These are phyloP conservation scores for Ovibos moschatus DNA, from an alignment of 2,113 vertebrate genomes.

Conservation along the genomic window DNA sequence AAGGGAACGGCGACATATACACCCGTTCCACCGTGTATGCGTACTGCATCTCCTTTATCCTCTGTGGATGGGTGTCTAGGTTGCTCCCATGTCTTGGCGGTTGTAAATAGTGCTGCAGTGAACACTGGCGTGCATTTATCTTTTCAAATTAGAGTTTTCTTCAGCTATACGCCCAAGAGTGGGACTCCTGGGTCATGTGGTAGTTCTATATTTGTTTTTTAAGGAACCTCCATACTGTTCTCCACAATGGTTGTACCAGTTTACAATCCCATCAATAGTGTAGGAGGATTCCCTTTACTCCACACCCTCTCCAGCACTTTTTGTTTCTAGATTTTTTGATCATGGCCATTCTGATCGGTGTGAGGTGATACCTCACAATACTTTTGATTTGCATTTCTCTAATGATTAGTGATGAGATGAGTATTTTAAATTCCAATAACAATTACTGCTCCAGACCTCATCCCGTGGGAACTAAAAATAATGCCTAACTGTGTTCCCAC, in stretches of 20 bases:
- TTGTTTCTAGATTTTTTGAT: neutral
- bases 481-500: neutral
- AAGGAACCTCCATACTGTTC: neutral
- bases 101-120: neutral
- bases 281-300: neutral
- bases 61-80: neutral
- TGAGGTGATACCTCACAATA: neutral
- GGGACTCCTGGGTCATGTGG: neutral
- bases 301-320: neutral
- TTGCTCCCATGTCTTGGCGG: neutral
- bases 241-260: neutral
- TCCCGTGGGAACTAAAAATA: constrained; percentile 45
- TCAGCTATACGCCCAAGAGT: neutral
- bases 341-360: neutral
- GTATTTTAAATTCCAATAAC: constrained; percentile 20
- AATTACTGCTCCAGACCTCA: neutral
- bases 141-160: neutral
- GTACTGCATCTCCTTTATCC: neutral
- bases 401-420: neutral
- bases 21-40: neutral
- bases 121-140: neutral
- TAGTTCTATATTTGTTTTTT: neutral
- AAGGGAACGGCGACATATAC: neutral
- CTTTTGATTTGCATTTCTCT: neutral
- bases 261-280: neutral